phyloP scores from a whole-genome alignment of 2,888 invertebrate genomes.

The Andrena marginata region DNA sequence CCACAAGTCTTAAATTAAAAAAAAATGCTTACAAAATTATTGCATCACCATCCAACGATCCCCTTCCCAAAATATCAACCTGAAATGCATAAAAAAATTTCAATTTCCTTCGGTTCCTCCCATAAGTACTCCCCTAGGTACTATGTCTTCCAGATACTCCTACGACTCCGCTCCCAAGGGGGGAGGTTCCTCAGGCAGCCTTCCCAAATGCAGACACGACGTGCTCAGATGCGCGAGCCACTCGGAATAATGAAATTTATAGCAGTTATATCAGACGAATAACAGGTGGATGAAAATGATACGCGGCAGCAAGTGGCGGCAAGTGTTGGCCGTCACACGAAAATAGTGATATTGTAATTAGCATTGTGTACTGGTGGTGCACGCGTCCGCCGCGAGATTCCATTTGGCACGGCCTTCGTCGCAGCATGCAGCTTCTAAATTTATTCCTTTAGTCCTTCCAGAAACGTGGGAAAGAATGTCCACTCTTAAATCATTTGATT shows the following conservation, averaged over 20 bases:
- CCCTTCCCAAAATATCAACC: too few relatives aligned
- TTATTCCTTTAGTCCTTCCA: constrained; percentile 52
- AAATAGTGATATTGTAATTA: constrained; percentile 58
- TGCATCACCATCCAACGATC: too few relatives aligned
- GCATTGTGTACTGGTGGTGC: constrained; percentile 34
- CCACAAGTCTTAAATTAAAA: too few relatives aligned
- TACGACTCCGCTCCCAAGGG: too few relatives aligned
- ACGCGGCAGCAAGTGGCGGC: not conserved
- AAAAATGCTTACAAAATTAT: too few relatives aligned
- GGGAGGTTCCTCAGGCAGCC: too few relatives aligned
- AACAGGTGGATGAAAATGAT: constrained; percentile 32
- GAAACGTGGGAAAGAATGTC: constrained; percentile 7
- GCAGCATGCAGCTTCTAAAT: constrained; percentile 44
- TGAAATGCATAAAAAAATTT: too few relatives aligned
- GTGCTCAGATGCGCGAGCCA: not conserved
- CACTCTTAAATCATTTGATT: constrained; percentile 7
- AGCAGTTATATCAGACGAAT: not conserved
- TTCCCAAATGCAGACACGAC: not conserved
- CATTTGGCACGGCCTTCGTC: constrained; percentile 54
- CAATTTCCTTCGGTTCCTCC: too few relatives aligned
- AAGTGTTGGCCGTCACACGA: constrained; percentile 27
- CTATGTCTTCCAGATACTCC: not conserved
- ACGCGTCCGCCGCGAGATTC: constrained; percentile 16
- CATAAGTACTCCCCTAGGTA: too few relatives aligned
- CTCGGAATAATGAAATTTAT: not conserved